phyloP scores from a whole-genome alignment of 2,797 vertebrate genomes.

The Meriones psammophilus region DNA sequence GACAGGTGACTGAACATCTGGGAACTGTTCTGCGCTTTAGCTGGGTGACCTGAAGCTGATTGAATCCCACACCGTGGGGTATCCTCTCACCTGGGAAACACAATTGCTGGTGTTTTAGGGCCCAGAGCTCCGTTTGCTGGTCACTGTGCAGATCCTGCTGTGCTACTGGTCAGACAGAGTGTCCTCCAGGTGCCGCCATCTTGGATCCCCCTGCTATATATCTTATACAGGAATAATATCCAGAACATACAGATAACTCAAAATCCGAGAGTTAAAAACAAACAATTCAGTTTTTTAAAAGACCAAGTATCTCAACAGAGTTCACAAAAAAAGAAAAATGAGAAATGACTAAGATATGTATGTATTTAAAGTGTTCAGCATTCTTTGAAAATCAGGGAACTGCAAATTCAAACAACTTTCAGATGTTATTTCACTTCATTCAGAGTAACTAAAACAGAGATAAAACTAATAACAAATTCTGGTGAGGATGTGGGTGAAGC shows the following conservation, averaged over 20 bases:
- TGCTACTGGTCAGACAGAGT: too few species aligned
- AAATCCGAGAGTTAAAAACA: not conserved
- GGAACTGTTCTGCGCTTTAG: too few species aligned
- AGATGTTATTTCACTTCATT: not conserved
- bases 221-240: not conserved
- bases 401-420: not conserved
- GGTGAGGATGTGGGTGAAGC: not conserved
- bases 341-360: not conserved
- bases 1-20: too few species aligned
- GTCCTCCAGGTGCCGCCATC: too few species aligned
- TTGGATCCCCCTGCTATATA: too few species aligned
- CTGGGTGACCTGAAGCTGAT: too few species aligned
- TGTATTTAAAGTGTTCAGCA: not conserved
- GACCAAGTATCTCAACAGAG: not conserved
- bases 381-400: not conserved
- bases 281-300: not conserved
- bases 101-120: too few species aligned
- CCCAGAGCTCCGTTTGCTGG: too few species aligned
- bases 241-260: not conserved
- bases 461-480: not conserved
- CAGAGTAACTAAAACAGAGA: not conserved
- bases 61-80: too few species aligned
- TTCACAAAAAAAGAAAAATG: not conserved
- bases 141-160: too few species aligned
- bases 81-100: too few species aligned